These are phyloP conservation scores for Spilogale gracilis DNA, from an alignment of 2,113 vertebrate genomes.

Conservation along the genomic window DNA sequence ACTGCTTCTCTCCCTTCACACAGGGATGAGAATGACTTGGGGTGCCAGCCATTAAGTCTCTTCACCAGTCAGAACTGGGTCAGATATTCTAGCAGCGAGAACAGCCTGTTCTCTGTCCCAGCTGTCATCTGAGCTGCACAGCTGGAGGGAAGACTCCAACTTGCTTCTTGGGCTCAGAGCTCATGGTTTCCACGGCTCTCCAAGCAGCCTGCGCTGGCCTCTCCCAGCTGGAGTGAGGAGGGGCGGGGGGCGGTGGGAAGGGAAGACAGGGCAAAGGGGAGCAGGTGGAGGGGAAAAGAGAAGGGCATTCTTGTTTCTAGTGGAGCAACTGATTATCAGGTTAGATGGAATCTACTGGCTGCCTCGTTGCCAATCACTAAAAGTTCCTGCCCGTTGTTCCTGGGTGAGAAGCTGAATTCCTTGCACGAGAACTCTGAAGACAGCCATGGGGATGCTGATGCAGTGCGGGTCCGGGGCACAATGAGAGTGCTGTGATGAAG, in stretches of 20 bases:
- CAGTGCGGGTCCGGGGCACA: background rate
- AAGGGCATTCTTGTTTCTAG: background rate
- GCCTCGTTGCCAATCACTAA: background rate
- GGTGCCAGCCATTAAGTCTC: slow-evolving; percentile 45
- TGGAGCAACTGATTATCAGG: background rate
- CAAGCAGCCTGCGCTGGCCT: background rate
- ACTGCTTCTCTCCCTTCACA: background rate
- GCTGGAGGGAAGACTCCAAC: slow-evolving; percentile 64
- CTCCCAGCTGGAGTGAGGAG: slow-evolving; percentile 24
- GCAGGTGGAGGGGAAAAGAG: background rate
- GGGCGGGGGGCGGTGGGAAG: too few species aligned
- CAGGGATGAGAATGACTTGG: background rate
- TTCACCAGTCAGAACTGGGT: slow-evolving; percentile 71
- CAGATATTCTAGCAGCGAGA: slow-evolving; percentile 74
- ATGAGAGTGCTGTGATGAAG: background rate
- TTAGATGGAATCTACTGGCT: background rate
- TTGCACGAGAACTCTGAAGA: background rate
- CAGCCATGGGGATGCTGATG: background rate
- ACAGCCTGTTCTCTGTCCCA: slow-evolving; percentile 72
- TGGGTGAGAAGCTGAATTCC: slow-evolving; percentile 37
- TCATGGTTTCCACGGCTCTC: slow-evolving; percentile 7
- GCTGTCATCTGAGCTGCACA: slow-evolving; percentile 79
- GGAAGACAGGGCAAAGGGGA: background rate
- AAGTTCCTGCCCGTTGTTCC: background rate
- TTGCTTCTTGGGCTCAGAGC: slow-evolving; percentile 52